Evolutionary conservation across 2,888 invertebrate species (phyloP), one percentile per base, ranked within the genome.

Genomic region (Dryococelus australis): DNA sequence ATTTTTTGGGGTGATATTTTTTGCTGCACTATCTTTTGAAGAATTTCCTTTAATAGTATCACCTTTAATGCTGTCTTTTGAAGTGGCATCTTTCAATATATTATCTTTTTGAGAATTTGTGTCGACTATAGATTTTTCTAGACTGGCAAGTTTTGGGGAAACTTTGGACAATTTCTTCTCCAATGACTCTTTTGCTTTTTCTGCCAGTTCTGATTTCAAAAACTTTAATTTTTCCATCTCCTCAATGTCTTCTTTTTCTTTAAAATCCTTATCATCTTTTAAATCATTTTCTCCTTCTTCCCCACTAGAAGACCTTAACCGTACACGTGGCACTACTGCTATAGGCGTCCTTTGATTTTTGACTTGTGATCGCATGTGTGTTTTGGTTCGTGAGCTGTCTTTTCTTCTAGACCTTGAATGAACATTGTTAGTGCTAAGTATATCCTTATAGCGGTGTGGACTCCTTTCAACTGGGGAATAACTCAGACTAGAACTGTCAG

Each of bases 101-200:
- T n/a, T 65, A 65, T 65, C 65, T 65, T 65, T 65, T n/a, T 65
- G 20, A 65, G 65, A 16, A n/a, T 24, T 65, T n/a, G 65, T 65
- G n/a, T 65, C 65, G 20, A 26, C 10, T 8, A n/a, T 20, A 65
- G 85, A 27, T 28, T 87, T 85, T 43, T 88, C 86, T 85, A 85
- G 43, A 24, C 24, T 83, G 27, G 35, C 28, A n/a, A 28, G 47
- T 10, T 88, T 88, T 86, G 89, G 88, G 20, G 89, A 87, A 27
- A 87, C 43, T 84, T 89, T 89, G 13, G 87, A 88, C 43, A 93
- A 92, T 90, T 94, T 95, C 91, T 94, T 94, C 89, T 95, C 95
- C 87, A 95, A 92, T 3, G 93, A 93, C 91, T 96, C 96, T 90
- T 96, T 96, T 2, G 97, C 96, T 92, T 97, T 96, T 88, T 96